A percentile compares a stretch with the other conserved stretches of the same genome.
These are phyloP conservation scores for Solenopsis fugax DNA, from an alignment of 1,140 invertebrate genomes.

Conservation along the genomic window DNA sequence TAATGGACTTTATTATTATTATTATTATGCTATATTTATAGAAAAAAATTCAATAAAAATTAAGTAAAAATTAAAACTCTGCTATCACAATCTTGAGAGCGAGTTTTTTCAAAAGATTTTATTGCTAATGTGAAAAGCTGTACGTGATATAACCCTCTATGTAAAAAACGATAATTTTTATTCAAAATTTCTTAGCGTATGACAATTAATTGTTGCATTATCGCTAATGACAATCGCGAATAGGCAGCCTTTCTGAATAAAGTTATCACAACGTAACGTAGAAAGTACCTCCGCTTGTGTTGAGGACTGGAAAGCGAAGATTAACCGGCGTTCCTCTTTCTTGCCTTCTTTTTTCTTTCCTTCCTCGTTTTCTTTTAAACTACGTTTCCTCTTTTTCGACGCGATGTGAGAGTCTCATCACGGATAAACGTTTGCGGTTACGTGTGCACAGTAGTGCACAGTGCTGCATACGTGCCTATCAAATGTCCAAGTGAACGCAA, in stretches of 20 bases:
- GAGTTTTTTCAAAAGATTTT: neutral
- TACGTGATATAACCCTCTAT: neutral
- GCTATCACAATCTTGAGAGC: neutral
- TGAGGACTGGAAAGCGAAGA: neutral
- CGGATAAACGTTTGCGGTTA: neutral
- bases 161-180: neutral
- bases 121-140: neutral
- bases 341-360: neutral
- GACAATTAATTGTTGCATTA: neutral
- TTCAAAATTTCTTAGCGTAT: neutral
- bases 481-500: neutral
- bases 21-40: neutral
- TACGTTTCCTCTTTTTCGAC: neutral
- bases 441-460: neutral
- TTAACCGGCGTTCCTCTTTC: neutral
- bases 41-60: neutral
- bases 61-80: neutral
- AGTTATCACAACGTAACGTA: neutral
- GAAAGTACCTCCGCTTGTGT: conserved; percentile 3
- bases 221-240: neutral
- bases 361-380: neutral
- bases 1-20: neutral
- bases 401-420: neutral
- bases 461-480: neutral
- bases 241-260: neutral